phyloP scores from a whole-genome alignment of 2,113 vertebrate species.

The Sakesphorus luctuosus region DNA sequence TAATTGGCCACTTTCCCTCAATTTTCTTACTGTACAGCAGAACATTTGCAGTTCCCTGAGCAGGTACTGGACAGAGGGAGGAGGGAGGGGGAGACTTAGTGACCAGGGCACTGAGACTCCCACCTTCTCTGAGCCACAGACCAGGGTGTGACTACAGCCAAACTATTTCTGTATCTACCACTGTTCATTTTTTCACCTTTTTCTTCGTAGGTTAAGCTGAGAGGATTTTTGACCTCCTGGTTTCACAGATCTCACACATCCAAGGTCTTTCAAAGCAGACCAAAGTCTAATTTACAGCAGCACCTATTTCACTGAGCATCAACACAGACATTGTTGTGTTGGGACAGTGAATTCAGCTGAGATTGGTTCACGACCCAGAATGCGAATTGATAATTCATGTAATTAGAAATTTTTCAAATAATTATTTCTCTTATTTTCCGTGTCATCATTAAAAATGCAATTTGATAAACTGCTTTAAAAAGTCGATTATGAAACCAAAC shows the following conservation, averaged over 20 bases:
- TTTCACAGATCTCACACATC: neutral
- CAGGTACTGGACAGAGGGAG: neutral
- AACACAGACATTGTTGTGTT: accelerated
- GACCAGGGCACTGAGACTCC: neutral
- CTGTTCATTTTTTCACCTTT: neutral
- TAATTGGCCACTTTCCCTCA: neutral
- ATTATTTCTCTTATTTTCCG: neutral
- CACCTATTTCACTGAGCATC: neutral
- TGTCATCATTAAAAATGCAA: neutral
- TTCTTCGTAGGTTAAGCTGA: neutral
- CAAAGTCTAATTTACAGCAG: neutral
- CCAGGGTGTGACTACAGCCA: neutral
- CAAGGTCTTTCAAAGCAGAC: neutral
- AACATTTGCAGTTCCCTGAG: neutral
- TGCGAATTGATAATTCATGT: neutral
- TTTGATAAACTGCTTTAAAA: neutral
- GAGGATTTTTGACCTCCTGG: neutral
- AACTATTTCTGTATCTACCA: neutral
- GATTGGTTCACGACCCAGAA: neutral
- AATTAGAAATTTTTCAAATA: neutral
- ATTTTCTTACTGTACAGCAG: accelerated
- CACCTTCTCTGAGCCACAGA: neutral
- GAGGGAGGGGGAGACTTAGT: neutral
- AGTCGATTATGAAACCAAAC: accelerated
- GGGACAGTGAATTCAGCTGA: neutral